A percentile compares a stretch with the other conserved stretches of the same genome.
Evolutionary conservation across 2,113 vertebrate genomes (phyloP).

Genomic region (Sminthopsis crassicaudata): DNA sequence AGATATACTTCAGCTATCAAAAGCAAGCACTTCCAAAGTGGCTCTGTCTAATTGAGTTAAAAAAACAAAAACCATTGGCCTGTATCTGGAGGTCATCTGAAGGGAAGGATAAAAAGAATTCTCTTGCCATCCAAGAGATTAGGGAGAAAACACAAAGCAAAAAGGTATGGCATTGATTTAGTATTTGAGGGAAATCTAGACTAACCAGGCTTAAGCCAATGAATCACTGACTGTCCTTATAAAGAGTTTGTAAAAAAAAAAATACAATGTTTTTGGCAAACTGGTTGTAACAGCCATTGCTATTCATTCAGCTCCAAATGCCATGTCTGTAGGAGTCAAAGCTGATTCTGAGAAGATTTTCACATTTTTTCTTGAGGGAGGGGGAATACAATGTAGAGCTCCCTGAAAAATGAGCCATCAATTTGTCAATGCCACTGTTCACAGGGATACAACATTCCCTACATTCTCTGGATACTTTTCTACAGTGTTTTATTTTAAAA

Average conservation of each 20-base stretch:
- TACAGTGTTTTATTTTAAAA: conserved; percentile 60
- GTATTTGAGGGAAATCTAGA: conserved; percentile 53
- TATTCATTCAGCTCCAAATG: neutral
- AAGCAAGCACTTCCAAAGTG: conserved; percentile 61
- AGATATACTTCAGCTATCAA: conserved; percentile 42
- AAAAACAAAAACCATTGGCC: conserved; percentile 31
- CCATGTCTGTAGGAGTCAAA: neutral
- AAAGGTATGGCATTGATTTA: conserved; percentile 61
- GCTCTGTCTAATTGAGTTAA: conserved; percentile 38
- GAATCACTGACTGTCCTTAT: conserved; percentile 30
- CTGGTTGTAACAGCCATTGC: neutral
- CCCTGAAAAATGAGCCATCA: conserved; percentile 29
- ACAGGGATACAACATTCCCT: conserved; percentile 22
- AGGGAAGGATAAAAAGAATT: conserved; percentile 54
- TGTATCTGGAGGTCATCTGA: conserved; percentile 56
- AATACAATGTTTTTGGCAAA: conserved; percentile 4
- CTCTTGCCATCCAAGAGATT: conserved; percentile 58
- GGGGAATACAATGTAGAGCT: conserved; percentile 24
- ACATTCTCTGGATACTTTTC: conserved; percentile 46
- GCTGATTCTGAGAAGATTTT: conserved; percentile 19
- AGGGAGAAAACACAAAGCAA: conserved; percentile 38
- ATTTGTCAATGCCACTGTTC: conserved; percentile 21
- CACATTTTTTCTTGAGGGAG: conserved; percentile 32
- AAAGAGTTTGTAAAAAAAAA: conserved; percentile 42
- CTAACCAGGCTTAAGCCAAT: neutral